Evolutionary conservation across 2,797 vertebrate species (phyloP), one percentile per base, ranked within the genome.

Genomic region (Enteromius thamalakanensis): DNA sequence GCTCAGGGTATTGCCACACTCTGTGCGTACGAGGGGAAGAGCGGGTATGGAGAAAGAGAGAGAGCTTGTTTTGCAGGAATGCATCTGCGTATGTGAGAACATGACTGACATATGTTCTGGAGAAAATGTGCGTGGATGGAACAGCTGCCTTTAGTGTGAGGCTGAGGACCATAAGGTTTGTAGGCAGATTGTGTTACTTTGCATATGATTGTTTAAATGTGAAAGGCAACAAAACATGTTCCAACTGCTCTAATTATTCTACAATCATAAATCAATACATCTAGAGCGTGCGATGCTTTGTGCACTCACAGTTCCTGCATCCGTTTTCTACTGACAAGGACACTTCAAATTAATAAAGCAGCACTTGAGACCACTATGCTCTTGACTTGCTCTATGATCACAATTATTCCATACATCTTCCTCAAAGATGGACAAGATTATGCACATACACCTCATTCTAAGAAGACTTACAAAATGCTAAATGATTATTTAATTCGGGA

Each of bases 181-280:
- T 79, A 55, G 80, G 81, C 74, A 77, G 51, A 83, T 77, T 17
- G 65, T 70, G 81, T 76, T 77, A 37, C 26, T 83, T 78, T 37
- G 75, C 75, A 60, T 69, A 47, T 29, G 40, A 77, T 83, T 70
- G 81, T 83, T 70, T 77, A 70, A 83, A 69, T 77, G 81, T 49
- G 49, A 76, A 75, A 76, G 9, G 74, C 64, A 60, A 70, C 75
- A 70, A 69, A 78, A 78, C 45, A 26, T 64, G 51, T 47, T 71
- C 47, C 45, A 78, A 64, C 53, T 47, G 64, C n/a, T 51, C 21
- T 64, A 37, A 55, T 76, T 68, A 42, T 53, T 76, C 34, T 7
- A 14, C 34, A 64, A 51, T 74, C 69, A 51, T 72, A 74, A 64
- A 81, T 81, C 69, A 81, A 72, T 60, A 72, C 40, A 60, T 47